These are phyloP conservation scores for Tachuris rubrigastra DNA, from an alignment of 2,113 vertebrate genomes.

Conservation along the genomic window DNA sequence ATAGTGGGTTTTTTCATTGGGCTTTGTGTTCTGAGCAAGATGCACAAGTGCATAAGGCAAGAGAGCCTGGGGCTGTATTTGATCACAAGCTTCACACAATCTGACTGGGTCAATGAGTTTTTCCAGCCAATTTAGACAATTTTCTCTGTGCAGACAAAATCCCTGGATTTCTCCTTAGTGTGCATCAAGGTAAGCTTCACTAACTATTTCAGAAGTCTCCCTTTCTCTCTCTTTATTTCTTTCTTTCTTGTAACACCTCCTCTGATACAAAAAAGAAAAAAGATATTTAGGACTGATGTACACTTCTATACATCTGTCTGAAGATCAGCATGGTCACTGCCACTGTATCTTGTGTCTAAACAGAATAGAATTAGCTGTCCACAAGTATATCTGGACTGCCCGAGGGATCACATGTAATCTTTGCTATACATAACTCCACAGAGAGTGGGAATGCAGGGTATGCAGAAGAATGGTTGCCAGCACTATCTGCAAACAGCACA, in stretches of 20 bases:
- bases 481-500: neutral
- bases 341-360: neutral
- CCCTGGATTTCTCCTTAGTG: neutral
- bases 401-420: neutral
- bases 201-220: neutral
- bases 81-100: neutral
- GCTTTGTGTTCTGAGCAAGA: neutral
- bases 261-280: neutral
- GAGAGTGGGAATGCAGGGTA: neutral
- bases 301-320: neutral
- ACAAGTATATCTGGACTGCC: neutral
- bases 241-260: neutral
- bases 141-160: slow-evolving; percentile 7
- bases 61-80: neutral
- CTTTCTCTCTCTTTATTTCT: neutral
- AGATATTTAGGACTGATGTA: neutral
- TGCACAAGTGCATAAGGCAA: neutral
- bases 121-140: slow-evolving; percentile 20
- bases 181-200: neutral
- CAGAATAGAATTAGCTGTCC: neutral
- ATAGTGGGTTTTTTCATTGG: neutral
- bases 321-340: neutral
- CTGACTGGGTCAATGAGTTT: slow-evolving; percentile 20
- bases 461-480: neutral
- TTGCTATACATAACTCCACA: neutral